Evolutionary conservation across 2,888 invertebrate genomes (phyloP).

Genomic region (Stenchaetothrips biformis): DNA sequence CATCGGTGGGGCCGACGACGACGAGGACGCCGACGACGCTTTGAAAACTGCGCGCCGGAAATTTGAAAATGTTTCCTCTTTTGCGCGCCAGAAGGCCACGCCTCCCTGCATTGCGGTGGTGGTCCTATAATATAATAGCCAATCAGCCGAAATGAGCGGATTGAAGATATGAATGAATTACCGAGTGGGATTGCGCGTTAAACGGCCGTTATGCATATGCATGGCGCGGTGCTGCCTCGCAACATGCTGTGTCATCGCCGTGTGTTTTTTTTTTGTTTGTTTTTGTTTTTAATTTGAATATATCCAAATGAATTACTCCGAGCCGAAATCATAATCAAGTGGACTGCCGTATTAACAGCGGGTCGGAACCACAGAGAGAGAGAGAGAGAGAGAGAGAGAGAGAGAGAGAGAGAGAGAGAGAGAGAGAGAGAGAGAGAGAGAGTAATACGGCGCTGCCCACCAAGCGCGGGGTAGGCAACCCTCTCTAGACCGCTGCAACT

Average conservation of each 20-base stretch:
- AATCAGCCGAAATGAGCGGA: background rate
- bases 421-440: too few species aligned
- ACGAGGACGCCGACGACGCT: too few species aligned
- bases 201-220: slow-evolving; percentile 1
- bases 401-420: too few species aligned
- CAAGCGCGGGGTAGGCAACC: too few species aligned
- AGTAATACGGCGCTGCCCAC: too few species aligned
- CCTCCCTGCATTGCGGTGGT: background rate
- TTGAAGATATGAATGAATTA: slow-evolving; percentile 8
- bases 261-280: background rate
- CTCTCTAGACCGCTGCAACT: too few species aligned
- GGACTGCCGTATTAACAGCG: background rate
- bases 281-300: background rate
- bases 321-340: background rate
- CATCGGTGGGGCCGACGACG: too few species aligned
- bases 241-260: background rate
- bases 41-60: background rate
- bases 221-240: background rate
- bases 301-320: slow-evolving; percentile 3
- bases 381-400: too few species aligned
- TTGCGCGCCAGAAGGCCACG: background rate
- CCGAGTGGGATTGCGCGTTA: background rate
- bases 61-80: background rate
- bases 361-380: too few species aligned
- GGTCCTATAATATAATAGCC: background rate